Evolutionary conservation across 1,140 invertebrate species (phyloP).

Genomic region (Drosophila repletoides): DNA sequence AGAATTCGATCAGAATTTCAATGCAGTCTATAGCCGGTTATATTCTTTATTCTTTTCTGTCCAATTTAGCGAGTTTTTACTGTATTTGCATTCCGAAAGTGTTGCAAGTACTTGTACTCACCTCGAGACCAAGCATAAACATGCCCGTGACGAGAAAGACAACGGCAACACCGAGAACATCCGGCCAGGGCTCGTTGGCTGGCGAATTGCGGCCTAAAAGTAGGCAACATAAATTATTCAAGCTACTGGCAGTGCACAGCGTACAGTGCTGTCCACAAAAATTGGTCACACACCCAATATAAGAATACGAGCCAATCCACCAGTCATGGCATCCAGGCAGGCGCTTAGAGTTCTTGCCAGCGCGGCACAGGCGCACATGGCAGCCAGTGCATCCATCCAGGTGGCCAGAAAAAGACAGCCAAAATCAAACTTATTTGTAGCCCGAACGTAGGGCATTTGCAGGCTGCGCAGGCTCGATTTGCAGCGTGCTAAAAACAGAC

Average conservation of each 20-base stretch:
- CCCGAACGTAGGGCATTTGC: constrained; percentile 79
- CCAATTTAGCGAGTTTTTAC: too few relatives aligned
- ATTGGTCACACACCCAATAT: constrained; percentile 63
- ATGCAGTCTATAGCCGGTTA: too few relatives aligned
- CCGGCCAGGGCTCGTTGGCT: constrained; percentile 86
- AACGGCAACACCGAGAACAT: constrained; percentile 87
- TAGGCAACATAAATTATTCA: constrained; percentile 41
- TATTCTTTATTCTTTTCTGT: too few relatives aligned
- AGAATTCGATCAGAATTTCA: too few relatives aligned
- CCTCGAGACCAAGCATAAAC: constrained; percentile 88
- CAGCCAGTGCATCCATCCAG: constrained; percentile 86
- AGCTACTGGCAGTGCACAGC: background rate
- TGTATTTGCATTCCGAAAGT: too few relatives aligned
- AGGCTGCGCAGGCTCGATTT: constrained; percentile 71
- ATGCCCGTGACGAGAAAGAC: constrained; percentile 86
- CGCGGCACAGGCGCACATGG: constrained; percentile 85
- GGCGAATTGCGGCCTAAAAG: constrained; percentile 83
- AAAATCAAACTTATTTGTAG: constrained; percentile 81
- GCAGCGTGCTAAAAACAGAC: constrained; percentile 40
- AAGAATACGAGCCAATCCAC: constrained; percentile 84
- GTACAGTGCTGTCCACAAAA: constrained; percentile 34
- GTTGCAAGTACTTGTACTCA: constrained; percentile 53
- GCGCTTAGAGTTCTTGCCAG: constrained; percentile 86
- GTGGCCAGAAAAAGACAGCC: constrained; percentile 84
- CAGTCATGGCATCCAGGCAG: constrained; percentile 86